Base-by-base conservation (phyloP, 2,113 vertebrate genomes). In the Meriones unguiculatus region DNA sequence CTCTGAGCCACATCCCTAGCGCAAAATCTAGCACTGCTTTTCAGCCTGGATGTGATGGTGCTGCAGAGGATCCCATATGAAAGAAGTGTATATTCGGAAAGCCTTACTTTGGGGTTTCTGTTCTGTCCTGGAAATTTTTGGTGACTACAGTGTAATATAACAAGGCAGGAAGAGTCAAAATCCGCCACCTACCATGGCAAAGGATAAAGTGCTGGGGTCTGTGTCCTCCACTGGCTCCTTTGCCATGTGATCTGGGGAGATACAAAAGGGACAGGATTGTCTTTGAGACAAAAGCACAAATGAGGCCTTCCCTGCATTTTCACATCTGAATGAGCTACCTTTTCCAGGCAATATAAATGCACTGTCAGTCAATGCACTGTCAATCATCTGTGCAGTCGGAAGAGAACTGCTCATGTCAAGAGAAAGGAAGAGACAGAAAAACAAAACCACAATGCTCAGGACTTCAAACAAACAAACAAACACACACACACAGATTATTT, bases 201-300 rank as follows among this genome's bases (percentile, higher is more conserved):
- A 98, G n/a, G 99, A 98, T 57, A 99, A 98, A 97, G 98, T 99
- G 98, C 99, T 99, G 41, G 99, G 99, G 97, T 99, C 99, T 0
- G 99, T 99, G 97, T 99, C 99, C 97, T 99, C 99, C 97, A 99
- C 99, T 0, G 99, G 99, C 90, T 99, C 99, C 93, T 99, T 99
- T 88, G 96, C 95, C 96, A 91, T 98, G 97, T 98, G 98, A 96
- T 98, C 99, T 99, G 86, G 93, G 73, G 95, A 52, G 72, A 87
- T 12, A 59, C n/a, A 69, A 8, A 46, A 86, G 84, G 5, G 67
- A 84, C 9, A 73, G 11, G 64, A 54, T 35, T 80, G 86, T 46
- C 38, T 22, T 65, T 50, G 35, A 62, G 14, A 69, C 7, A 22
- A 64, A 81, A 78, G 59, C 73, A 89, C 52, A 54, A 46, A 59